Conservation (phyloP, 2,797 vertebrate species). For the Chaenodraco wilsoni region DNA sequence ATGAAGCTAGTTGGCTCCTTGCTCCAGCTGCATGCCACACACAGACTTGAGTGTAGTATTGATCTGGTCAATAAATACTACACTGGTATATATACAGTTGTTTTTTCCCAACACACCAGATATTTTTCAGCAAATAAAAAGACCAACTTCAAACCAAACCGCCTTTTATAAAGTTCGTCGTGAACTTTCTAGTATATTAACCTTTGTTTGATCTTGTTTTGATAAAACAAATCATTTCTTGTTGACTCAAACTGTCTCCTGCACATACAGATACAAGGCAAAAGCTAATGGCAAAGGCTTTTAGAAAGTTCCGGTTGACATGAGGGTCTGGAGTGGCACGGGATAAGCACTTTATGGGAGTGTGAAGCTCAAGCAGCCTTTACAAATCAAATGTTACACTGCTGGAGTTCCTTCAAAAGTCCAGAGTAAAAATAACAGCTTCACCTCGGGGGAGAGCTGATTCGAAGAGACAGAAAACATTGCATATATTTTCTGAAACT, state of each 20-base stretch:
- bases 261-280: slow-evolving; percentile 5
- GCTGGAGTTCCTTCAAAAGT: slow-evolving; percentile 9
- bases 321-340: background rate
- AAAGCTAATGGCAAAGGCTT: background rate
- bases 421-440: background rate
- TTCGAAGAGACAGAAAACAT: slow-evolving; percentile 5
- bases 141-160: background rate
- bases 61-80: background rate
- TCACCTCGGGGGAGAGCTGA: background rate
- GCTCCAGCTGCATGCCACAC: background rate
- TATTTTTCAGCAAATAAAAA: background rate
- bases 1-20: background rate
- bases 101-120: background rate
- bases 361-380: slow-evolving; percentile 15
- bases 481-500: background rate
- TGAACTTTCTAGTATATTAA: slow-evolving; percentile 3
- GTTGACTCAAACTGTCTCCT: background rate
- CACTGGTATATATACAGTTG: background rate
- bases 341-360: background rate
- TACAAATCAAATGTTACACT: background rate
- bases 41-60: background rate
- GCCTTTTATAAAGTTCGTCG: background rate
- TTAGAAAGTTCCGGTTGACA: background rate
- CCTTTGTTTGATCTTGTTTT: slow-evolving; percentile 13
- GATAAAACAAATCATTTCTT: background rate